Base-by-base conservation (phyloP, 2,797 vertebrate species). In the Melanotaenia trifasciata region DNA sequence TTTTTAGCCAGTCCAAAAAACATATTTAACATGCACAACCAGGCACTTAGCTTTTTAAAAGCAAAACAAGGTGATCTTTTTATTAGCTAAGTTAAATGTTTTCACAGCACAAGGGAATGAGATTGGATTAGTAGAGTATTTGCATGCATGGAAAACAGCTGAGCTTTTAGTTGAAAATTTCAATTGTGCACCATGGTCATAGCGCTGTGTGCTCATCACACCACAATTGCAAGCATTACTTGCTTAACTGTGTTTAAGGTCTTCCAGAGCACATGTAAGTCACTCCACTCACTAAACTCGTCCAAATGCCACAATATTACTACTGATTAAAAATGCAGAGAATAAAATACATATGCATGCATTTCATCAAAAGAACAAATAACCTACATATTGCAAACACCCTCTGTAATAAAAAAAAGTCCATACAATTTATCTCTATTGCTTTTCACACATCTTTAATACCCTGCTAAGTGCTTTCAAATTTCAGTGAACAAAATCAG, bases 101-200 rank as follows among this genome's bases (percentile, higher is more conserved):
- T 63, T 85, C 51, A 71, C 54, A 66, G 30, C 61, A 58, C 59
- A 28, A 28, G 75, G 47, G 67, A 76, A 71, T 70, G 26, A 57
- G 51, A 63, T 82, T 74, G 64, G 81, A 76, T 86, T 88, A 81
- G 71, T 58, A 24, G 45, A 66, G 51, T 35, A 30, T 32, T 35
- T 65, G 45, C 76, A 79, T 76, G 82, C 64, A 40, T 50, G 67
- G 20, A 70, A 73, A 84, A 62, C 38, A 65, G 71, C 57, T 11
- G 66, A 64, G 64, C 43, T 65, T 58, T 38, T 53, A 61, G 45
- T 59, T 47, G 67, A 70, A 50, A 24, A 22, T 67, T 72, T 70
- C 24, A 64, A 69, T 3, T 10, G 32, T 9, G n/a, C 53, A 22
- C n/a, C 38, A 13, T 26, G 26, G 45, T 2, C 30, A 6, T 5